Base-by-base conservation (phyloP, 2,797 vertebrate genomes). In the Pipistrellus pipistrellus region DNA sequence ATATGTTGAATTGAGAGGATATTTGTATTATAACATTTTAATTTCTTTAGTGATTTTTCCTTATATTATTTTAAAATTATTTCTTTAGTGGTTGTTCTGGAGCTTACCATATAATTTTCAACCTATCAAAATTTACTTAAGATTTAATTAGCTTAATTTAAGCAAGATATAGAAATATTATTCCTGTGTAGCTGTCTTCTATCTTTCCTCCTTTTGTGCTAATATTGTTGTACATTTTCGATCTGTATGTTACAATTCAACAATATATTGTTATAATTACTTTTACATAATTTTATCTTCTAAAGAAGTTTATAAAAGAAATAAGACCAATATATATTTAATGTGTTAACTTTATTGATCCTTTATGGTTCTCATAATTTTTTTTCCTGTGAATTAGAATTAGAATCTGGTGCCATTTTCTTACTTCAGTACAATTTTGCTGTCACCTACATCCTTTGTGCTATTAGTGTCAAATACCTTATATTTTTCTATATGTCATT, bases 251-350 rank as follows among this genome's bases (percentile, higher is more conserved):
- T 92, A 27, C 12, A 73, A 44, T 18, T 55, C 25, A 88, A 1
- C 14, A 86, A 66, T 55, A 32, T 57, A 27, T 30, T 84, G 1
- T 81, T 91, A 15, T 84, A 62, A 83, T 90, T 59, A 6, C 38
- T 77, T 46, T 8, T 62, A 46, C 4, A 6, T 57, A 91, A 77
- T 77, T 72, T 91, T 32, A 59, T 76, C 10, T 91, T 53, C 75
- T 86, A 92, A 83, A 25, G 27, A 85, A 80, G 21, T 21, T 80
- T 32, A 80, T 30, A 85, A 82, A 69, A 71, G 13, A 71, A 87
- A 75, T 46, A 1, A 27, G 8, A 85, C 20, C 44, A 48, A 21
- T 55, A 1, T 53, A 13, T 57, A 57, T 92, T 77, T 62, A 75
- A 14, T n/a, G 4, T 68, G 23, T 72, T 53, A 46, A 51, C 44